Evolutionary conservation across 1,140 invertebrate genomes (phyloP).

Genomic region (Pogonus chalceus): DNA sequence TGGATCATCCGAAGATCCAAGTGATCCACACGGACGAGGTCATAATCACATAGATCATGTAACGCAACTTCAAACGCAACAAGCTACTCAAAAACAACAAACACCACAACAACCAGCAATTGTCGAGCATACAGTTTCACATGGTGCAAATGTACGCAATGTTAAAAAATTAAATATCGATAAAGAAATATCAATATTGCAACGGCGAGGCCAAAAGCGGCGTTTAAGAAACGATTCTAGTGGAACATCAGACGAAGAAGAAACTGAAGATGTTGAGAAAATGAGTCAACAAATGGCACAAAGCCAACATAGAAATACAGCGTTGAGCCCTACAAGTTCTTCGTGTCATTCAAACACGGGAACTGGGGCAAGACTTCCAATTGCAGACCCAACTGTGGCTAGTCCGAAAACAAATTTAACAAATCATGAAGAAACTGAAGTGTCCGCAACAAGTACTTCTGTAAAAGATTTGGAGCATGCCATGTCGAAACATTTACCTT

Average conservation of each 20-base stretch:
- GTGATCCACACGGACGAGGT: slow-evolving; percentile 39
- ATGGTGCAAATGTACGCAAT: background rate
- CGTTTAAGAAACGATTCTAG: slow-evolving; percentile 42
- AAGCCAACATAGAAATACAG: slow-evolving; percentile 34
- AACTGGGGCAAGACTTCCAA: slow-evolving; percentile 34
- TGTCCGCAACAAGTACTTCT: slow-evolving; percentile 41
- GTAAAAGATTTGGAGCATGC: slow-evolving; percentile 90
- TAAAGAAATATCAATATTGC: slow-evolving; percentile 23
- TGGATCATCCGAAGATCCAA: slow-evolving; percentile 40
- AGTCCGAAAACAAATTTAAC: slow-evolving; percentile 40
- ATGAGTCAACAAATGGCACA: slow-evolving; percentile 21
- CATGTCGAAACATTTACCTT: slow-evolving; percentile 90
- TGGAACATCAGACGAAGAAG: slow-evolving; percentile 48
- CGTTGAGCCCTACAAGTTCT: slow-evolving; percentile 50
- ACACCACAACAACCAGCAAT: background rate
- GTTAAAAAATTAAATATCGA: slow-evolving; percentile 8
- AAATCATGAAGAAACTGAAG: slow-evolving; percentile 26
- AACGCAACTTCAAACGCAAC: slow-evolving; percentile 36
- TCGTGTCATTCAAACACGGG: slow-evolving; percentile 40
- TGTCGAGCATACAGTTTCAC: background rate
- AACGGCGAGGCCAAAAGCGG: slow-evolving; percentile 39
- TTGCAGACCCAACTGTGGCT: slow-evolving; percentile 29
- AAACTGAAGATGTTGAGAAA: slow-evolving; percentile 38
- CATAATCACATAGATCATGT: slow-evolving; percentile 39
- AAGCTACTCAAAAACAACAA: slow-evolving; percentile 7